Base-by-base conservation (phyloP, 30 jellyfish, hydroid and myxozoan genomes). In the Cassiopea andromeda region DNA sequence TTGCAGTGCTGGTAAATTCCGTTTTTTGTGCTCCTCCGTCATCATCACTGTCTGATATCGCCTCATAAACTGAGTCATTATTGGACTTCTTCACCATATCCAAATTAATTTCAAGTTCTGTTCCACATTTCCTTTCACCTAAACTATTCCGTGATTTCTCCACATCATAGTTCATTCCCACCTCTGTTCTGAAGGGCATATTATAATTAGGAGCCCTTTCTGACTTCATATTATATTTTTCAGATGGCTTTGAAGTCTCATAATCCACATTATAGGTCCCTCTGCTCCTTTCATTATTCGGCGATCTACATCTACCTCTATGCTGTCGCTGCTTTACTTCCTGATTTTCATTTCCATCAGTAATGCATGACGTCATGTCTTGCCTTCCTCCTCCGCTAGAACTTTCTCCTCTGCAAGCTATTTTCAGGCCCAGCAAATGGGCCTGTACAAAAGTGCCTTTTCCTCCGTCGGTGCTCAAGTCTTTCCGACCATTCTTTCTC, bases 1-100 rank as follows among this genome's bases (percentile, higher is more conserved):
- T 78, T 59, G 69, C 14, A 10, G 93, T 17, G 2, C 6, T 61
- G 17, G 18, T 15, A 27, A 27, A 27, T 48, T 49, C 60, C 60
- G 38, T 73, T 19, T 46, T 48, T 16, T 87, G 78, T 27, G 44
- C 68, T 45, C 74, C 61, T 1, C 44, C 64, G 0, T 85, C 92
- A 45, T 92, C 97, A 49, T 96, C 99, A 71, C 93, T 72, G 70
- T 96, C 98, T 13, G 98, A 96, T 17, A 91, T 92, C 54, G 89
- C 97, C 46, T 92, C 98, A 66, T 90, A 90, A 73, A 83, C 93
- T 16, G 97, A 19, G 14, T 90, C 83, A 46, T 73, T 81, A 1
- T 44, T 57, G 12, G 79, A 59, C 18, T 87, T 87, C 47, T 48
- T 48, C 7, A 59, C 47, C 15, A 70, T 10, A 70, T 70, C 15